These are phyloP conservation scores for Melipona quadrifasciata DNA, from an alignment of 1,140 invertebrate genomes.

Conservation along the genomic window DNA sequence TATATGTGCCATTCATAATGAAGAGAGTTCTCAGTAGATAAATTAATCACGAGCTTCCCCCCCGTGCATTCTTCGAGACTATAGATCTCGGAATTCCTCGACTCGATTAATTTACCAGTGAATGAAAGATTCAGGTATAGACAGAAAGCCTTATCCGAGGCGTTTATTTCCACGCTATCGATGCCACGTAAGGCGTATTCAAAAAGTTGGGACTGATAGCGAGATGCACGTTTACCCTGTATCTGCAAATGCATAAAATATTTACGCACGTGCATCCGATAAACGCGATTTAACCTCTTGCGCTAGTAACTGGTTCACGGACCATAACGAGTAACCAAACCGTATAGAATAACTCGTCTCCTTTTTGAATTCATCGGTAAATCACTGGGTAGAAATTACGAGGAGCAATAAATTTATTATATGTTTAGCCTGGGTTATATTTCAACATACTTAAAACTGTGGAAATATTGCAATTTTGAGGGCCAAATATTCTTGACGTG, in stretches of 20 bases:
- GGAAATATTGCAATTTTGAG: too few relatives aligned
- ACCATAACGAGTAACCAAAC: too few relatives aligned
- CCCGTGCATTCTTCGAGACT: slow-evolving; percentile 24
- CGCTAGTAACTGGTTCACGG: too few relatives aligned
- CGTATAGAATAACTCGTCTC: too few relatives aligned
- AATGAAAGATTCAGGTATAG: slow-evolving; percentile 54
- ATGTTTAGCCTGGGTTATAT: too few relatives aligned
- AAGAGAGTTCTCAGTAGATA: slow-evolving; percentile 47
- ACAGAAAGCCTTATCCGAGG: not conserved
- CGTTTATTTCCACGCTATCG: not conserved
- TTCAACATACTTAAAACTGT: too few relatives aligned
- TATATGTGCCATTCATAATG: slow-evolving; percentile 59
- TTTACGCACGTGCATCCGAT: not conserved
- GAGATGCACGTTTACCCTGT: too few relatives aligned
- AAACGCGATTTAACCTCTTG: not conserved
- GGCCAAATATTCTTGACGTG: too few relatives aligned
- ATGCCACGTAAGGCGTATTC: not conserved
- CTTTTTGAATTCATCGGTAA: too few relatives aligned
- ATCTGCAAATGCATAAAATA: not conserved
- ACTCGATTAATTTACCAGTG: slow-evolving; percentile 53
- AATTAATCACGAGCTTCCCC: slow-evolving; percentile 56
- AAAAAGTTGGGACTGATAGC: too few relatives aligned
- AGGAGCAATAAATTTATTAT: too few relatives aligned
- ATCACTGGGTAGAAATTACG: too few relatives aligned
- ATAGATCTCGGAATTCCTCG: slow-evolving; percentile 52